phyloP scores from a whole-genome alignment of 2,113 vertebrate genomes.

The Notechis scutatus region DNA sequence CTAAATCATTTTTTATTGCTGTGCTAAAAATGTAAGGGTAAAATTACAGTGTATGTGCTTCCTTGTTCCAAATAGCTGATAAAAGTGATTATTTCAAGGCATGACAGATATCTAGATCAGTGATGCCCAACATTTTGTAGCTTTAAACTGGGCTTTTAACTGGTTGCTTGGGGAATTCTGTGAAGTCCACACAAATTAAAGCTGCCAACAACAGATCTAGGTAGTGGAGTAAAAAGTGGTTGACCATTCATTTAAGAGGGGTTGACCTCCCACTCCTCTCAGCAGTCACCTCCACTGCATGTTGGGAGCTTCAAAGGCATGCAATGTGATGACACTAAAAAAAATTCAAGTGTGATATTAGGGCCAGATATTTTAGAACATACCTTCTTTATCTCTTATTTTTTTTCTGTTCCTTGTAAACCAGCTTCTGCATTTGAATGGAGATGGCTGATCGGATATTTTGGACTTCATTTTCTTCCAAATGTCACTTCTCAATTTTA shows the following conservation, averaged over 20 bases:
- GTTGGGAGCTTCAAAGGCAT: neutral
- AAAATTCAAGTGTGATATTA: neutral
- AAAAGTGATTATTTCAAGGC: neutral
- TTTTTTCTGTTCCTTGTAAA: neutral
- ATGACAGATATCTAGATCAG: neutral
- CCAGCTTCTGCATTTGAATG: neutral
- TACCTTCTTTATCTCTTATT: neutral
- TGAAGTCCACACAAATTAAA: neutral
- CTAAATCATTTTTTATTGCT: neutral
- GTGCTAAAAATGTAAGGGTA: neutral
- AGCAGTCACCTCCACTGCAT: neutral
- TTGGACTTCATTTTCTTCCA: constrained; percentile 6
- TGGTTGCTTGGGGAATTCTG: neutral
- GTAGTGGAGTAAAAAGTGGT: neutral
- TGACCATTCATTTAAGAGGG: neutral
- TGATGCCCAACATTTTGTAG: neutral
- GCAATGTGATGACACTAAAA: neutral
- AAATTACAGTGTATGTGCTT: neutral
- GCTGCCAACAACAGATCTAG: neutral
- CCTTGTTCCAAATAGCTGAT: neutral
- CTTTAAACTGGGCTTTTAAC: neutral
- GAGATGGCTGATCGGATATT: neutral
- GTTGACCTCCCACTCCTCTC: no score
- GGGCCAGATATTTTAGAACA: neutral
- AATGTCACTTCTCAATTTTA: constrained; percentile 25